Base-by-base conservation (phyloP, 2,888 invertebrate species). In the Orthosia gracilis region DNA sequence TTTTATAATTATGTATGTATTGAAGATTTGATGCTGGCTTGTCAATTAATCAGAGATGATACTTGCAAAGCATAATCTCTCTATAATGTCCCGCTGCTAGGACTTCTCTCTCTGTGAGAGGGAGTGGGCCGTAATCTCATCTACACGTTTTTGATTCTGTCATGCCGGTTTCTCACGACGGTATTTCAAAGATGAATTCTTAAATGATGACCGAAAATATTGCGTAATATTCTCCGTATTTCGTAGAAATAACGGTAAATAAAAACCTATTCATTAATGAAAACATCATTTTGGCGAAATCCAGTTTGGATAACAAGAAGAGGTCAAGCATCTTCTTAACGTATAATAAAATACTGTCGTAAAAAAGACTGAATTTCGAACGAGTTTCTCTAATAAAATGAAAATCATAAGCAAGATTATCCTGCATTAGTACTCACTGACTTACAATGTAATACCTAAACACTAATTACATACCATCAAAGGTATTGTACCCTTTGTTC, bases 401-500 rank as follows among this genome's bases (percentile, higher is more conserved):
- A 71, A 21, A 23, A 31, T 3, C 3, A 68, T 18, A 49, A 3
- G 47, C 52, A 26, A 59, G 61, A 61, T 69, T 64, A 75, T 50
- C 13, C 47, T 59, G 17, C 9, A 26, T 63, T 58, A 67, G n/a
- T 15, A 59, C 1, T 15, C 17, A 54, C 40, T 15, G 55, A 15
- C 23, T 17, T 61, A 21, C 50, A 58, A 63, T 45, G 49, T 65
- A 49, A 55, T 61, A 59, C 31, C 54, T 76, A 49, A 13, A 63
- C 54, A 78, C 55, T 84, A 83, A 85, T 82, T 77, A 74, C 40
- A 67, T 31, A 26, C 47, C 40, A 73, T 50, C 61, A n/a, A 73
- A 71, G 71, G 63, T 57, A 75, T 65, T 68, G 57, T 64, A 54
- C 71, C 68, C 76, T 78, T 85, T 83, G 85, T 84, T 61, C 57